Evolutionary conservation across 2,888 invertebrate species (phyloP).

Genomic region (Chesias legatella): DNA sequence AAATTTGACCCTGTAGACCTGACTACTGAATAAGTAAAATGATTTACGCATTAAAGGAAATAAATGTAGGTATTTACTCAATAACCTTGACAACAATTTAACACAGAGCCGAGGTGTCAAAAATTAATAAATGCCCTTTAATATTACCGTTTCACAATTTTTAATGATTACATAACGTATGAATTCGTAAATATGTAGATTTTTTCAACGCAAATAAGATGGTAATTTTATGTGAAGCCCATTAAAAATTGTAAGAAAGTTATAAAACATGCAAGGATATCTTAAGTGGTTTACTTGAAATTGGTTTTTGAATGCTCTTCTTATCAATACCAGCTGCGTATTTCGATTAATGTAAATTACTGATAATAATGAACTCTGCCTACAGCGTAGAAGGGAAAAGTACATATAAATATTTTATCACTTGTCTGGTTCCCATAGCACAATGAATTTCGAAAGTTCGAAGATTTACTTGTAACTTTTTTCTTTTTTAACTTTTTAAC

Average conservation of each 20-base stretch:
- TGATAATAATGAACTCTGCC: no score
- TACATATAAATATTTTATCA: no score
- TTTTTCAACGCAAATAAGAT: conserved; percentile 32
- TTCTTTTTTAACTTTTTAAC: no score
- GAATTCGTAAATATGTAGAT: conserved; percentile 22
- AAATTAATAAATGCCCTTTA: conserved; percentile 27
- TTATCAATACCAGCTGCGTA: conserved; percentile 1
- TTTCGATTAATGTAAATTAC: no score
- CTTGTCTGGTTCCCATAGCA: no score
- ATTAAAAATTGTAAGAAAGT: conserved; percentile 18
- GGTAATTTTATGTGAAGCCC: conserved; percentile 24
- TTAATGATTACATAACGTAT: conserved; percentile 13
- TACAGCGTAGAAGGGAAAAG: no score
- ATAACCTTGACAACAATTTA: conserved; percentile 24
- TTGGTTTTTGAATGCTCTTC: conserved; percentile 10
- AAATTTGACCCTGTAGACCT: conserved; percentile 28
- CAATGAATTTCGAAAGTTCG: no score
- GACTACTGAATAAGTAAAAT: conserved; percentile 7
- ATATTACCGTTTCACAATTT: conserved; percentile 35
- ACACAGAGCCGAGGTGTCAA: conserved; percentile 30
- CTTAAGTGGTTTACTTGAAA: conserved; percentile 12
- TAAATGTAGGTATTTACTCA: conserved; percentile 7
- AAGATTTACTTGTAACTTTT: no score
- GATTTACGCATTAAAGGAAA: conserved; percentile 10
- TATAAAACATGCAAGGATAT: conserved; percentile 13